Percentiles rank a stretch among this genome's conserved stretches.
Evolutionary conservation across 1,140 invertebrate species (phyloP).

Genomic region (Chrysoperla carnea): DNA sequence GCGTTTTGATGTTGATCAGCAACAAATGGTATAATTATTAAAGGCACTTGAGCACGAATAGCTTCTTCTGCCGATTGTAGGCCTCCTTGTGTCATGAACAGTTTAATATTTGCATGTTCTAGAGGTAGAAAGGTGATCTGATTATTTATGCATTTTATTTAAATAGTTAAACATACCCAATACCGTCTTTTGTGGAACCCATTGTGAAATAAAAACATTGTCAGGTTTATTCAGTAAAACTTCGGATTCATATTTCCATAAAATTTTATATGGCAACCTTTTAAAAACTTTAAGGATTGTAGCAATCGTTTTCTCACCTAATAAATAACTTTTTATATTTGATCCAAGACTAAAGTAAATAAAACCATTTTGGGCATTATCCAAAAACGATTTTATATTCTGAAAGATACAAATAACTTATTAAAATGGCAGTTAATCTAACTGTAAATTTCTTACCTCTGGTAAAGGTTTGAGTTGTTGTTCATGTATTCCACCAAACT

Average conservation of each 20-base stretch:
- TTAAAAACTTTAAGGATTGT: not conserved
- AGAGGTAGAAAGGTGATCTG: conserved; percentile 20
- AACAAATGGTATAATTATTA: conserved; percentile 22
- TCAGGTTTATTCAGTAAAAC: not conserved
- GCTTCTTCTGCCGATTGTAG: conserved; percentile 25
- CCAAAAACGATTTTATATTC: too few species aligned
- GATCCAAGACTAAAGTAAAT: not conserved
- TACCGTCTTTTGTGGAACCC: not conserved
- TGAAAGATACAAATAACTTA: too few species aligned
- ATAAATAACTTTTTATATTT: not conserved
- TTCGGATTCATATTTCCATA: not conserved
- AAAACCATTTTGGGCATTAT: not conserved
- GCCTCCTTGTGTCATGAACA: conserved; percentile 29
- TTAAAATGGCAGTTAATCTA: too few species aligned
- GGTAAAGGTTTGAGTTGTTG: too few species aligned
- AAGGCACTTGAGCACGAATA: conserved; percentile 21
- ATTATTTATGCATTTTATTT: conserved; percentile 1
- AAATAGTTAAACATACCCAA: not conserved
- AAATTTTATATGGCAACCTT: not conserved
- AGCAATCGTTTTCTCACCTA: not conserved
- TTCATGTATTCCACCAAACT: too few species aligned
- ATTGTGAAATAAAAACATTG: not conserved
- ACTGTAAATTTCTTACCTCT: too few species aligned
- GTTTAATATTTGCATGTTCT: conserved; percentile 19
- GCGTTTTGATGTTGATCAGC: conserved; percentile 7